Base-by-base conservation (phyloP, 2,888 invertebrate species). In the Caradrina kadenii region DNA sequence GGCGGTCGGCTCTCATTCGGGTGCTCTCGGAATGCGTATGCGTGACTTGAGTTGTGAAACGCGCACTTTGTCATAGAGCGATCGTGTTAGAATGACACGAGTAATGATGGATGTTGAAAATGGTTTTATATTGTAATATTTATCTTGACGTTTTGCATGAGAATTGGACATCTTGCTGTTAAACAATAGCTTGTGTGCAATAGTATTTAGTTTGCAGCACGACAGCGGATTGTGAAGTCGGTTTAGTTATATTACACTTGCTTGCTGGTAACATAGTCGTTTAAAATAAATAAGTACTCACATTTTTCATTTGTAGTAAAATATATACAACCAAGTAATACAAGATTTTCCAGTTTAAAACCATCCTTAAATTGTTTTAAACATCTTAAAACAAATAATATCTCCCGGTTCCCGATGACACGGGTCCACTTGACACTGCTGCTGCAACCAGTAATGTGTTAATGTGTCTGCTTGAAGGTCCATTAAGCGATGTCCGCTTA, bases 1-100 rank as follows among this genome's bases (percentile, higher is more conserved):
- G 61, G 69, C 61, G 48, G 48, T 79, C 69, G 80, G 52, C 80
- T 89, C 89, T 88, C 90, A 89, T 90, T 91, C 83, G 77, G 82
- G 77, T 80, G 83, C 82, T 76, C 80, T 66, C 75, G 81, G 82
- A 80, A 80, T 82, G 75, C 75, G 73, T 75, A 79, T 81, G 81
- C 77, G 79, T 76, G 83, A 77, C 83, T 74, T 63, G 26, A 39
- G 65, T 79, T 79, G 63, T 62, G 81, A 75, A 82, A 84, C 75
- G 61, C 66, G 72, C 71, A 81, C 63, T 72, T 80, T 83, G 78
- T 81, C 80, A 72, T 58, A 67, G 45, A 66, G 15, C 35, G 77
- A 72, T 81, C 78, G 81, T 73, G 80, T 73, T 61, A 61, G 56
- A 71, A 67, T 56, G 78, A 75, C 84, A 83, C 84, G 80, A 76